Evolutionary conservation across 1,140 invertebrate species (phyloP).

Genomic region (Achroia grisella): DNA sequence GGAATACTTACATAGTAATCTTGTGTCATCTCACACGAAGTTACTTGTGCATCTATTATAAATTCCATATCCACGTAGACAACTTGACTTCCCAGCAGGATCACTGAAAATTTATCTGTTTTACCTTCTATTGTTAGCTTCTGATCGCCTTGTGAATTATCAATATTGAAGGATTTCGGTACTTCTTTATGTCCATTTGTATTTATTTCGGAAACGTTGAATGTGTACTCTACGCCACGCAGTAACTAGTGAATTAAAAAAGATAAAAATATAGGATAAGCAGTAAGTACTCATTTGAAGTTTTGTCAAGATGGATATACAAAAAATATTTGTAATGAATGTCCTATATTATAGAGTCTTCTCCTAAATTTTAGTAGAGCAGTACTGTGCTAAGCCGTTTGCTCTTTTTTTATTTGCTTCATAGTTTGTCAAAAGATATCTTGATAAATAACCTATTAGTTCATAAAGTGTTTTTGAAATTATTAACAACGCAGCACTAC

Average conservation of each 20-base stretch:
- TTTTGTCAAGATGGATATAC: no score
- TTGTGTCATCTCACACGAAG: slow-evolving; percentile 25
- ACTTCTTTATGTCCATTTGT: slow-evolving; percentile 3
- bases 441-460: no score
- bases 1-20: slow-evolving; percentile 37
- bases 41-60: slow-evolving; percentile 28
- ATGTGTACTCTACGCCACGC: slow-evolving; percentile 27
- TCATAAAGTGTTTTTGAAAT: no score
- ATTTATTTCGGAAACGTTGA: slow-evolving; percentile 20
- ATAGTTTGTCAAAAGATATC: no score
- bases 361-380: no score
- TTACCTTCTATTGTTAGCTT: slow-evolving; percentile 23
- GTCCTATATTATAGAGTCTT: no score
- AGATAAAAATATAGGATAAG: no score
- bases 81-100: slow-evolving; percentile 21
- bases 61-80: slow-evolving; percentile 25
- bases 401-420: no score
- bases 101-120: slow-evolving; percentile 21
- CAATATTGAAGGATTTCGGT: slow-evolving; percentile 27
- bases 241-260: slow-evolving; percentile 17
- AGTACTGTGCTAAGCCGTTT: no score
- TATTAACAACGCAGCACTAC: no score
- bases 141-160: slow-evolving; percentile 23
- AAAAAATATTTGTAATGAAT: no score
- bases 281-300: no score